Conservation (phyloP, 2,888 invertebrate species). For the Steinernema hermaphroditum region DNA sequence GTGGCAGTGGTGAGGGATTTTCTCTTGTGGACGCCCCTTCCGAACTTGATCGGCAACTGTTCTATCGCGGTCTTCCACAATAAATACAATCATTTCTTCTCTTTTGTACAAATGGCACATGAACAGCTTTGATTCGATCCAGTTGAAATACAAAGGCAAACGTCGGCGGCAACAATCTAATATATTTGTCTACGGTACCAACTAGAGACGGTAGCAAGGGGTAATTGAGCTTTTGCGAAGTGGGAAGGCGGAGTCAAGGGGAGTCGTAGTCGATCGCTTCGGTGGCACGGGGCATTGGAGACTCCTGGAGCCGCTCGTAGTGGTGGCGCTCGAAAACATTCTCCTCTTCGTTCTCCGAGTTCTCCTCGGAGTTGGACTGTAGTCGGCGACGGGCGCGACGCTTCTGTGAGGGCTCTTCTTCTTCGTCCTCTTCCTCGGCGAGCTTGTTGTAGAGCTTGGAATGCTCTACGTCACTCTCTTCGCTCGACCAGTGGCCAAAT, state of each 20-base stretch:
- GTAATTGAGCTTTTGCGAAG: conserved; percentile 20
- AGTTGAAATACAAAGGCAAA: conserved; percentile 19
- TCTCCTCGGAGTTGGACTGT: conserved; percentile 14
- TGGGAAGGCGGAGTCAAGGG: background rate
- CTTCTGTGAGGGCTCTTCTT: conserved; percentile 35
- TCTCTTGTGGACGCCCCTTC: no score
- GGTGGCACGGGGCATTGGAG: conserved; percentile 47
- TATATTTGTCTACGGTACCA: background rate
- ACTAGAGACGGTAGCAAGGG: conserved; percentile 2
- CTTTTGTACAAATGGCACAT: conserved; percentile 12
- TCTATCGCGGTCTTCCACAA: background rate
- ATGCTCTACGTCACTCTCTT: conserved; percentile 35
- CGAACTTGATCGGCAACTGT: conserved; percentile 69
- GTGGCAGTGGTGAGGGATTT: no score
- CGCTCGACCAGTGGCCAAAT: conserved; percentile 41
- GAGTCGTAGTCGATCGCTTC: background rate
- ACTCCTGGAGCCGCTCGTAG: conserved; percentile 61
- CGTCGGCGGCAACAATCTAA: background rate
- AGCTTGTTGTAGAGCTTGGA: conserved; percentile 41
- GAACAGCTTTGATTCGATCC: background rate
- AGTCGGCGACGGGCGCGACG: conserved; percentile 6
- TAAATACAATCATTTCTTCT: background rate
- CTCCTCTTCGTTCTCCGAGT: conserved; percentile 7
- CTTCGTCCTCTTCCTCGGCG: conserved; percentile 37
- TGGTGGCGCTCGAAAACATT: conserved; percentile 45